phyloP scores from a whole-genome alignment of 1,140 invertebrate species.

The Drosophila setifemur region DNA sequence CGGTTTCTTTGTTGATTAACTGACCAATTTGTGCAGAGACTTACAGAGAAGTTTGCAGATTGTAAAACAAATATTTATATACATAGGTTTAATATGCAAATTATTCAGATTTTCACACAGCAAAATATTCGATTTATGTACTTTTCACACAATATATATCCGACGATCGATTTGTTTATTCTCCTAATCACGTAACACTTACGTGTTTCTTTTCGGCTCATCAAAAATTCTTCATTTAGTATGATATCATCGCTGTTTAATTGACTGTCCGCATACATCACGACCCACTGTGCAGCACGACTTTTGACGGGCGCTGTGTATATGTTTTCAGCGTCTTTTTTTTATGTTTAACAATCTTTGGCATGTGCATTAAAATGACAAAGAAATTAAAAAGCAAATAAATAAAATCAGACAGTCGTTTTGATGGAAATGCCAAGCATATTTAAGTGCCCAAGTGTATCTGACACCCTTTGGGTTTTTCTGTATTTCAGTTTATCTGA shows the following conservation, averaged over 20 bases:
- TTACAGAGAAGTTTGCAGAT: too few relatives aligned
- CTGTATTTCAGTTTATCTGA: too few relatives aligned
- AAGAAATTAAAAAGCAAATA: constrained; percentile 14
- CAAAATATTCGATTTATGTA: too few relatives aligned
- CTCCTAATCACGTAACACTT: constrained; percentile 14
- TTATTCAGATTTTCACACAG: too few relatives aligned
- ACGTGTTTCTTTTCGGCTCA: not conserved
- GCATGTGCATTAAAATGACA: constrained; percentile 38
- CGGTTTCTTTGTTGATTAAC: not conserved
- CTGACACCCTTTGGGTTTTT: not conserved
- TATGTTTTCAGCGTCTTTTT: not conserved
- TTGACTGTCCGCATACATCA: not conserved
- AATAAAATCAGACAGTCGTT: constrained; percentile 15
- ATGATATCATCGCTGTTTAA: constrained; percentile 12
- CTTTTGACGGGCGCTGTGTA: constrained; percentile 6
- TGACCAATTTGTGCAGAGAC: not conserved
- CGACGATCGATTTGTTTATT: constrained; percentile 9
- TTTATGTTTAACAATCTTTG: constrained; percentile 20
- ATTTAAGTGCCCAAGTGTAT: constrained; percentile 18
- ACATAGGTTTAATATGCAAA: constrained; percentile 6
- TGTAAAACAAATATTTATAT: too few relatives aligned
- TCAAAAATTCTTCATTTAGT: not conserved
- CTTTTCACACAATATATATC: not conserved
- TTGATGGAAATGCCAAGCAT: constrained; percentile 8
- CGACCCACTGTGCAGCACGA: constrained; percentile 26